Evolutionary conservation across 2,113 vertebrate genomes (phyloP).

Genomic region (Mobula birostris): DNA sequence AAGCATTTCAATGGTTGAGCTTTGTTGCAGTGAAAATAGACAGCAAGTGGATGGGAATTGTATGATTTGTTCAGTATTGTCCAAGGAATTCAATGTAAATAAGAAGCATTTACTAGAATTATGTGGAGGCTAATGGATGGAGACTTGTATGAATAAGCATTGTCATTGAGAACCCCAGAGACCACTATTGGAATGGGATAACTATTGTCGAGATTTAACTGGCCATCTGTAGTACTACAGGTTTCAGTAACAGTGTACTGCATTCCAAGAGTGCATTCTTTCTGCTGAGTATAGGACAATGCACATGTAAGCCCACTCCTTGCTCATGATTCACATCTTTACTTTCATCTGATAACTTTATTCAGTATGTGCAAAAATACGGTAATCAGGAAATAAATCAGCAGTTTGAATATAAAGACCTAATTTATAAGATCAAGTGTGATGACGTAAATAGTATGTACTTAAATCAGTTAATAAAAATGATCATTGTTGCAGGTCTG

Average conservation of each 20-base stretch:
- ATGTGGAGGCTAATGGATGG: background rate
- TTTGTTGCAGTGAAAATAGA: background rate
- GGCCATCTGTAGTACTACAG: background rate
- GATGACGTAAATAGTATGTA: background rate
- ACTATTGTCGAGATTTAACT: background rate
- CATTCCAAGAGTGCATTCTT: background rate
- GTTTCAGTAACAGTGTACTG: background rate
- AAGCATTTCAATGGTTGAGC: background rate
- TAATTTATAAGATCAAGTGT: background rate
- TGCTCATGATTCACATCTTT: background rate
- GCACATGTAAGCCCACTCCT: background rate
- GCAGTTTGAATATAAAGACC: background rate
- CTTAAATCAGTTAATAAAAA: background rate
- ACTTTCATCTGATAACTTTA: background rate
- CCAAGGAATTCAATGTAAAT: background rate
- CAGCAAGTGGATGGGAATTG: background rate
- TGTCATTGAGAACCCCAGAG: background rate
- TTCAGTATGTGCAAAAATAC: background rate
- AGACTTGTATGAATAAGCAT: background rate
- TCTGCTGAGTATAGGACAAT: background rate
- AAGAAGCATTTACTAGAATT: background rate
- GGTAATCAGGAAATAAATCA: background rate
- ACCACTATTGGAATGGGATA: background rate
- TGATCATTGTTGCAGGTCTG: background rate
- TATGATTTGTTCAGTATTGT: background rate